These are phyloP conservation scores for Epinephelus lanceolatus DNA, from an alignment of 2,113 vertebrate species.

Conservation along the genomic window DNA sequence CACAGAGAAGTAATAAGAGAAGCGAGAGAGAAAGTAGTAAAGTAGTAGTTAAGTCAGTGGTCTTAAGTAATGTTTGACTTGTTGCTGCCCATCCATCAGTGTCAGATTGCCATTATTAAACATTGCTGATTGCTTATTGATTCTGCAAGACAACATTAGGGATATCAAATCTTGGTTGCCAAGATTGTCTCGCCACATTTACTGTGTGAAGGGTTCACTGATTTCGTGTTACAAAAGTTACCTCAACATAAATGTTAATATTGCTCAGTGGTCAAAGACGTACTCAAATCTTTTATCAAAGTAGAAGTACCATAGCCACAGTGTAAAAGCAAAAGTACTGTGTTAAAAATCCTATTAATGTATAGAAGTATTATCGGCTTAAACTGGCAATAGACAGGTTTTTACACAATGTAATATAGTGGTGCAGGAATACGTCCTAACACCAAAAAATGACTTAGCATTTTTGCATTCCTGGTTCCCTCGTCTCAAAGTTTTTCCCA, in stretches of 20 bases:
- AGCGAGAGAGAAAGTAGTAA: neutral
- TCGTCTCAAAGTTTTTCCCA: too few relatives aligned
- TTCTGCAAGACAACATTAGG: constrained; percentile 3
- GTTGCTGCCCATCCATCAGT: constrained; percentile 12
- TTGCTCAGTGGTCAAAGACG: too few relatives aligned
- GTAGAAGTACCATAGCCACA: too few relatives aligned
- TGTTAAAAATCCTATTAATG: too few relatives aligned
- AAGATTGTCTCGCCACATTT: neutral
- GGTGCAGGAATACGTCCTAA: too few relatives aligned
- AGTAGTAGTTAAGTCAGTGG: neutral
- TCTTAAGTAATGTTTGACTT: neutral
- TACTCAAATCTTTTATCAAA: too few relatives aligned
- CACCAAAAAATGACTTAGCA: too few relatives aligned
- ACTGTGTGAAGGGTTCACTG: neutral
- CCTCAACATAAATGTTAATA: neutral
- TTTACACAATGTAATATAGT: too few relatives aligned
- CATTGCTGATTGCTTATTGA: constrained; percentile 17
- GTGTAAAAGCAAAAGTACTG: too few relatives aligned
- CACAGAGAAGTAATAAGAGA: constrained; percentile 1
- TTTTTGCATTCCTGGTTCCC: too few relatives aligned
- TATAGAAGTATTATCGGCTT: too few relatives aligned
- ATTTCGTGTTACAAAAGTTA: neutral
- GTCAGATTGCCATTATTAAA: constrained; percentile 22
- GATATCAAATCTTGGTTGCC: neutral
- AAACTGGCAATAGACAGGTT: too few relatives aligned